Conservation (phyloP, 2,797 vertebrate genomes). For the Phylloscopus collybita region DNA sequence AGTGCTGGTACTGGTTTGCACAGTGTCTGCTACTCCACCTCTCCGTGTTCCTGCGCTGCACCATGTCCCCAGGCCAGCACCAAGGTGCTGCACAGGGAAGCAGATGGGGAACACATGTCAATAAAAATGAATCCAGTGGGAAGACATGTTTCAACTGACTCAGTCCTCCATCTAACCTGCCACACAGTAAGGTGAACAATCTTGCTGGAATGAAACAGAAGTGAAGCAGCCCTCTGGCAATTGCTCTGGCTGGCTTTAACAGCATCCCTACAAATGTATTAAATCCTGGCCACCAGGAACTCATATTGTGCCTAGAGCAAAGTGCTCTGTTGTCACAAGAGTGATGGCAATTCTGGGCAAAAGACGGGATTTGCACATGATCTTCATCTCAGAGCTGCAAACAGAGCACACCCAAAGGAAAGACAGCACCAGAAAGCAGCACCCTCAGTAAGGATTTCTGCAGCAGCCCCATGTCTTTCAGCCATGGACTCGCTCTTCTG, state of each 20-base stretch:
- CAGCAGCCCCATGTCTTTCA: not conserved
- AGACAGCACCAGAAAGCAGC: not conserved
- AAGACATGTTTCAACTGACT: not conserved
- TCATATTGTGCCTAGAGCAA: not conserved
- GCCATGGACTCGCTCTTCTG: not conserved
- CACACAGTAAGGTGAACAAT: not conserved
- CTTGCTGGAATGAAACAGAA: not conserved
- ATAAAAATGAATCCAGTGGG: not conserved
- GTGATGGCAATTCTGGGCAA: not conserved
- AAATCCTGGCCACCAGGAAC: not conserved
- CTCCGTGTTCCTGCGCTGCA: not conserved
- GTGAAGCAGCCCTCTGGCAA: not conserved
- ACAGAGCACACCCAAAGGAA: not conserved
- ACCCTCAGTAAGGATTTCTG: not conserved
- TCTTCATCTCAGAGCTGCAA: not conserved
- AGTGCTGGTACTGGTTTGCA: not conserved
- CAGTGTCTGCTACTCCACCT: not conserved
- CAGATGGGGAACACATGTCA: accelerated
- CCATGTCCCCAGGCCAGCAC: accelerated
- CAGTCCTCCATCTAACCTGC: not conserved
- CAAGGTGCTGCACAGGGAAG: not conserved
- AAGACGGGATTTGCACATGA: not conserved
- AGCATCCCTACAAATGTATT: not conserved
- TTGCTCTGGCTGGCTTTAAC: not conserved
- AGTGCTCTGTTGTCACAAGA: accelerated